A percentile compares a stretch with the other conserved stretches of the same genome.
These are phyloP conservation scores for Diacarnus erythraeanus DNA, from an alignment of 37 sponge, comb jelly and placozoan genomes.

Conservation along the genomic window DNA sequence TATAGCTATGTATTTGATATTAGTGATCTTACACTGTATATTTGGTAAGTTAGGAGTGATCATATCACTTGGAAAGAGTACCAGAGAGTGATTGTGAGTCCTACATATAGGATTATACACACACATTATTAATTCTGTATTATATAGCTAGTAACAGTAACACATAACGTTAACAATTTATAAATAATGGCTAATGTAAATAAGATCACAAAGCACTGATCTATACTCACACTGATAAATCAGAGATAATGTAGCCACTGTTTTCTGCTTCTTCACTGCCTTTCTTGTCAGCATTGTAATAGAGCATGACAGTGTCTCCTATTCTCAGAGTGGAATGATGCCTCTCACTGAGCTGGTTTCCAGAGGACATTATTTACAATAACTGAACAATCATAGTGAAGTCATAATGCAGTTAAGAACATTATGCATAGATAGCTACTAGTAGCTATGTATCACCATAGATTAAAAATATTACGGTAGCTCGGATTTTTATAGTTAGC, in stretches of 20 bases:
- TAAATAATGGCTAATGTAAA: too few species aligned
- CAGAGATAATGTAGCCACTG: slow-evolving; percentile 39
- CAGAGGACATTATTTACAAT: neutral
- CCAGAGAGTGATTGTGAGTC: neutral
- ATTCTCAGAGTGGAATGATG: slow-evolving; percentile 34
- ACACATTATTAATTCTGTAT: too few species aligned
- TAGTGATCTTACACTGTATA: slow-evolving; percentile 5
- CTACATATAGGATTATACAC: neutral
- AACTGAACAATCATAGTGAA: too few species aligned
- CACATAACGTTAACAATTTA: too few species aligned
- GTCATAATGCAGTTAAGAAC: too few species aligned
- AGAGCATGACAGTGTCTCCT: slow-evolving; percentile 48
- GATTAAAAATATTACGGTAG: too few species aligned
- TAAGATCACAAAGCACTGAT: neutral
- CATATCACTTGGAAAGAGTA: neutral
- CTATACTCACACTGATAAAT: slow-evolving; percentile 35
- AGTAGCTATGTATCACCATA: too few species aligned
- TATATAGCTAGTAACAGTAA: too few species aligned
- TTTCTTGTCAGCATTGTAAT: slow-evolving; percentile 1
- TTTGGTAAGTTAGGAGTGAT: slow-evolving; percentile 15
- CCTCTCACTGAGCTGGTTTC: neutral
- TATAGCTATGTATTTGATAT: neutral
- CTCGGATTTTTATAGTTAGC: too few species aligned
- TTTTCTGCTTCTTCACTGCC: neutral
- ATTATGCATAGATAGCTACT: too few species aligned